Conservation (phyloP, 2,797 vertebrate species). For the Todus mexicanus region DNA sequence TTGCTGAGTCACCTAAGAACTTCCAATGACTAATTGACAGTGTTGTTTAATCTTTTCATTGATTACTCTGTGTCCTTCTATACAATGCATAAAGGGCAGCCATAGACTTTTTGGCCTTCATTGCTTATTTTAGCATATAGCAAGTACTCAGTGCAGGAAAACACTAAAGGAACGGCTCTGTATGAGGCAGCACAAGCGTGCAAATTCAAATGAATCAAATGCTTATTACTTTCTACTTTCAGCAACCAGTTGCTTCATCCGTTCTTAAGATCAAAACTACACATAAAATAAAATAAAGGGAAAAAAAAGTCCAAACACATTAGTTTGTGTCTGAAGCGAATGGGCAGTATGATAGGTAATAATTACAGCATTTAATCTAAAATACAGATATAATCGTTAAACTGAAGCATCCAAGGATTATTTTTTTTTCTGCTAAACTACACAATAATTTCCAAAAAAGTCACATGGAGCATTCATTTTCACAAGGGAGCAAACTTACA, state of each 20-base stretch:
- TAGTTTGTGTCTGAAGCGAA: not conserved
- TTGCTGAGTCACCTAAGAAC: not conserved
- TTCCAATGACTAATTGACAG: not conserved
- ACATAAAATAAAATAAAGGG: not conserved
- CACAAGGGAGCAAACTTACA: not conserved
- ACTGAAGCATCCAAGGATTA: not conserved
- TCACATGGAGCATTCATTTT: not conserved
- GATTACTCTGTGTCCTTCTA: not conserved
- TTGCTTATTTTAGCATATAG: not conserved
- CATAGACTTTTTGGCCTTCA: not conserved
- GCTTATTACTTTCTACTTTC: not conserved
- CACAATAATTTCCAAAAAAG: not conserved
- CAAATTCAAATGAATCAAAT: not conserved
- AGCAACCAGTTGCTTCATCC: not conserved
- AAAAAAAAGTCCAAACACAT: not conserved
- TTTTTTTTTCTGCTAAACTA: not conserved
- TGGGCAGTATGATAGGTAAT: not conserved
- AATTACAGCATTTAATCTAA: not conserved
- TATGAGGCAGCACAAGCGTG: not conserved
- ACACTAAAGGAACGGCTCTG: not conserved
- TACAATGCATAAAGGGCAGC: not conserved
- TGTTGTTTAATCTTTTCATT: not conserved
- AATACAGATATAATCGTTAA: not conserved
- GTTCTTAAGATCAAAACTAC: not conserved
- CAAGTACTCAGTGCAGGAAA: not conserved